Percentiles rank a stretch among this genome's conserved stretches.
Conservation (phyloP, 2,888 invertebrate genomes). For the Chloromyia formosa region DNA sequence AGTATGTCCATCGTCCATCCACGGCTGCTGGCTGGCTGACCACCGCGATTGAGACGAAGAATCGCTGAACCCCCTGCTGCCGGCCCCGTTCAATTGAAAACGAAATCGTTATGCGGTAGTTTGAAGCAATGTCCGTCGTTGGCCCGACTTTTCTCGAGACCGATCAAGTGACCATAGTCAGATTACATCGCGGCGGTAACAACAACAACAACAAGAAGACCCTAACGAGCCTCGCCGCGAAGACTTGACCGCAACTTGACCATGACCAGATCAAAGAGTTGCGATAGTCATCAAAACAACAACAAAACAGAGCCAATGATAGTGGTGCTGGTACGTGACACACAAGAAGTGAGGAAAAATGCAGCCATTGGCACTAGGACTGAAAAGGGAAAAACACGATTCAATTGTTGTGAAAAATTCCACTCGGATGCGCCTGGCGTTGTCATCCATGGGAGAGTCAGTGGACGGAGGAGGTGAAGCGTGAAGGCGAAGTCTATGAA, state of each 20-base stretch:
- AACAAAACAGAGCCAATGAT: constrained; percentile 8
- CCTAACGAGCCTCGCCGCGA: constrained; percentile 6
- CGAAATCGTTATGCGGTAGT: constrained; percentile 10
- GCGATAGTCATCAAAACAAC: constrained; percentile 11
- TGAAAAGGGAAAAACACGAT: constrained; percentile 20
- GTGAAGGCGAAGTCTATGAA: not conserved
- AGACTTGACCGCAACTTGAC: constrained; percentile 38
- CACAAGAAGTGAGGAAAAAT: not conserved
- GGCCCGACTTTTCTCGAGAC: not conserved
- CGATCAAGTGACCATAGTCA: not conserved
- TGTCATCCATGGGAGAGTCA: constrained; percentile 7
- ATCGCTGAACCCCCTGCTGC: not conserved
- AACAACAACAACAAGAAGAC: not conserved
- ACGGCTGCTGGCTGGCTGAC: not conserved
- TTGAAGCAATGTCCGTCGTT: not conserved
- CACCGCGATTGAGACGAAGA: not conserved
- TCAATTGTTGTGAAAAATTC: constrained; percentile 27
- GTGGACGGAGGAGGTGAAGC: not conserved
- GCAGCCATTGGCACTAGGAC: not conserved
- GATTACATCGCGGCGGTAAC: not conserved
- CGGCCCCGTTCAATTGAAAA: constrained; percentile 9
- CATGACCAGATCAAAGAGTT: constrained; percentile 36
- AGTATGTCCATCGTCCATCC: constrained; percentile 8
- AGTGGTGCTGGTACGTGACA: not conserved
- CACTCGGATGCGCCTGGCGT: not conserved